Base-by-base conservation (phyloP, 2,797 vertebrate genomes). In the Premnoplex brunnescens region DNA sequence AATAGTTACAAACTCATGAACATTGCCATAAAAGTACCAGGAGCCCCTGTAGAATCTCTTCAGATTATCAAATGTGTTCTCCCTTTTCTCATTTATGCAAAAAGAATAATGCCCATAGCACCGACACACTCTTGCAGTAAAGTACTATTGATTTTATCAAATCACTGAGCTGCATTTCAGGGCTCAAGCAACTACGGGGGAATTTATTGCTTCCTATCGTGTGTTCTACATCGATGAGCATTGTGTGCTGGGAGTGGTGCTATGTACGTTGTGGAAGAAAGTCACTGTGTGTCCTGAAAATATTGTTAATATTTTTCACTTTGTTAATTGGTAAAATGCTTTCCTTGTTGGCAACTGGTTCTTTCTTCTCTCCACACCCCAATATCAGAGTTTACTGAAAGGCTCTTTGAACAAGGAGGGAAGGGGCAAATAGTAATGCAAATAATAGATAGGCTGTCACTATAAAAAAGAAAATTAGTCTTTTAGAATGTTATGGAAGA, bases 121-220 rank as follows among this genome's bases (percentile, higher is more conserved):
- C 36, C 68, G 78, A 64, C 75, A 64, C 14, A 30, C 4, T 15
- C 30, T 37, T 82, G 54, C 60, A 84, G 73, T 83, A 78, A 94
- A 93, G 91, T 73, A 36, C 59, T 86, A 76, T 89, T 69, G 92
- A 95, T 78, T 95, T 91, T 69, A 88, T 76, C 54, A 87, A 88
- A 83, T 85, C 2, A 2, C 23, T 90, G 28, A 36, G 66, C 76
- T 92, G 62, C 66, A 86, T 96, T 89, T 94, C 32, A 37, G 66
- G 72, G 66, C 54, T 78, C 68, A 75, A 77, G 62, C 46, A 83
- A 44, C 63, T 73, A 10, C 1, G 1, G 32, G 34, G 34, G 9
- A 58, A 69, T 91, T 96, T 91, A 91, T 68, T 89, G 49, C 43
- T 91, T 91, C 79, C 55, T 78, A 2, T 68, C 3, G 14, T 59